Percentiles rank a stretch among this genome's conserved stretches.
Evolutionary conservation across 2,888 invertebrate genomes (phyloP).

Genomic region (Euclidia mi): DNA sequence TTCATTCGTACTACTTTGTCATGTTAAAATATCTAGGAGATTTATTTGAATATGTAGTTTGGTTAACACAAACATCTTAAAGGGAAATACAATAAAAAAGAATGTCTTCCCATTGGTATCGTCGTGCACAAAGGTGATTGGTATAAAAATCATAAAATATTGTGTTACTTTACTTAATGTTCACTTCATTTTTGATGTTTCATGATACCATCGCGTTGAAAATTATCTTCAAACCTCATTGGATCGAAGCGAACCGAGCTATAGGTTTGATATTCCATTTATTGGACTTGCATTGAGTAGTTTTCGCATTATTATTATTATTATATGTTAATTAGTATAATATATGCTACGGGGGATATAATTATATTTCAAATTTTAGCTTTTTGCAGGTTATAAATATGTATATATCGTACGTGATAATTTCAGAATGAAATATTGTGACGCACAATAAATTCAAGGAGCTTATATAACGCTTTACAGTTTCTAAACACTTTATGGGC

Average conservation of each 20-base stretch:
- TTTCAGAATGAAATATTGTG: conserved; percentile 10
- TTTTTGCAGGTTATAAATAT: conserved; percentile 29
- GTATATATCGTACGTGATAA: conserved; percentile 18
- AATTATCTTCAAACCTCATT: conserved; percentile 73
- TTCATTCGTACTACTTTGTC: background rate
- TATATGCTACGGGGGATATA: conserved; percentile 53
- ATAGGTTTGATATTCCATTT: conserved; percentile 88
- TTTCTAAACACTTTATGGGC: background rate
- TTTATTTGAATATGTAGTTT: conserved; percentile 28
- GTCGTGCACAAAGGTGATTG: conserved; percentile 30
- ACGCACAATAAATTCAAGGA: conserved; percentile 7
- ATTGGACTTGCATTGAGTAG: conserved; percentile 84
- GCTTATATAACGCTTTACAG: conserved; percentile 35
- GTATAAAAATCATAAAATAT: conserved; percentile 20
- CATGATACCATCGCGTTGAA: conserved; percentile 86
- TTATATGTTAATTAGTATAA: conserved; percentile 58
- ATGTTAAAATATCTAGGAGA: conserved; percentile 25
- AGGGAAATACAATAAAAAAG: conserved; percentile 29
- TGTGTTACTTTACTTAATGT: conserved; percentile 63
- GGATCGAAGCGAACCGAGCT: conserved; percentile 86
- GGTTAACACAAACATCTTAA: conserved; percentile 17
- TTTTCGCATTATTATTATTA: conserved; percentile 69
- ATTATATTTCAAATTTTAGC: conserved; percentile 31
- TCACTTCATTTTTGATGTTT: conserved; percentile 85
- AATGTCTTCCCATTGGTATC: conserved; percentile 31